These are phyloP conservation scores for Muscicapa adusta DNA, from an alignment of 2,113 vertebrate species.

Conservation along the genomic window DNA sequence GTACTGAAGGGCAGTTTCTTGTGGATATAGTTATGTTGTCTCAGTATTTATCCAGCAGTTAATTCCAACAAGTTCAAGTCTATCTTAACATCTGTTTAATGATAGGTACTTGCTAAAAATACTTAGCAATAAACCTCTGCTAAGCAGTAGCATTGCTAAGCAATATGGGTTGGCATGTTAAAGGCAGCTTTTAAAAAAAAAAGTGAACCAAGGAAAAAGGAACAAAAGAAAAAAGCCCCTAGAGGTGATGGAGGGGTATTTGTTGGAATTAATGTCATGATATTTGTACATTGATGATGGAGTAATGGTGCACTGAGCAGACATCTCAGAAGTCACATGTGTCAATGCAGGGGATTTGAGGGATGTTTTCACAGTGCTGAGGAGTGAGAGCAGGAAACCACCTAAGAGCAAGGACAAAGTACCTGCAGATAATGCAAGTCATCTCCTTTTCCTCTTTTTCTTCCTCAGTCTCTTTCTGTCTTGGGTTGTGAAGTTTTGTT, in stretches of 20 bases:
- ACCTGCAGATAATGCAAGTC: neutral
- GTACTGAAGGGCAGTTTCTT: neutral
- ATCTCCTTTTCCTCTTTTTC: neutral
- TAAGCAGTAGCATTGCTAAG: neutral
- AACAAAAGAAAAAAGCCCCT: neutral
- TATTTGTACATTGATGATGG: neutral
- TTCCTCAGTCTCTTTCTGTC: neutral
- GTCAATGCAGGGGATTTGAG: neutral
- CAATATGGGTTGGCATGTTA: neutral
- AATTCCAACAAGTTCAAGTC: neutral
- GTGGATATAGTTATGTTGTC: neutral
- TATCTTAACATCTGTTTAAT: neutral
- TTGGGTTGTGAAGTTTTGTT: neutral
- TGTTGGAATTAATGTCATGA: neutral
- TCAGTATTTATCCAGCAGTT: neutral
- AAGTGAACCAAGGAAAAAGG: neutral
- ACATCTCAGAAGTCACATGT: neutral
- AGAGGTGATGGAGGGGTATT: neutral
- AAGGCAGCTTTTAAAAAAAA: neutral
- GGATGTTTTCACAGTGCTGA: neutral
- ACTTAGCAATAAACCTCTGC: neutral
- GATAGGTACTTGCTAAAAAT: neutral
- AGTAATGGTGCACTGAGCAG: rapidly evolving
- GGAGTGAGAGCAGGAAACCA: neutral
- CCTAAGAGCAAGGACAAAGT: neutral